Base-by-base conservation (phyloP, 2,888 invertebrate species). In the Apotomis betuletana region DNA sequence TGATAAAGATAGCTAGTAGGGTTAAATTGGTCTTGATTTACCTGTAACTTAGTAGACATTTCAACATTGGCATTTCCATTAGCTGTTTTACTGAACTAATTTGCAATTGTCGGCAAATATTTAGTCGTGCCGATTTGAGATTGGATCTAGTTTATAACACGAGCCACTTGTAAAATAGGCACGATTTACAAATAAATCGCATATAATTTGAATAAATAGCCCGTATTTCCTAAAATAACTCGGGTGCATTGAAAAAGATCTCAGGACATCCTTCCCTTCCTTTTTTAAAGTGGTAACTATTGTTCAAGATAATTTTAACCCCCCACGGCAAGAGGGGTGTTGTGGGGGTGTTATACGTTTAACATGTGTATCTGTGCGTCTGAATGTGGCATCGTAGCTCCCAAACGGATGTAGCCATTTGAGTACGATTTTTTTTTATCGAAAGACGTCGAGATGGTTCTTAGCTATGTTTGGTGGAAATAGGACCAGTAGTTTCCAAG, bases 71-170 rank as follows among this genome's bases (percentile, higher is more conserved):
- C 60, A 67, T 71, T 71, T 71, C 55, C 67, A 71, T 71, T 61
- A 67, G 58, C 59, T 51, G 67, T 72, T 63, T 59, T 63, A 58
- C 68, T 58, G 52, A 58, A 62, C 72, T 68, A 72, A 72, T 72
- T 72, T 63, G 72, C 67, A 63, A 72, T 67, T 57, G 67, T 71
- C 57, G 15, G 54, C 49, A 57, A 71, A 65, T 61, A 67, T 60
- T 63, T 54, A 67, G 65, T 70, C 70, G 65, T 70, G 65, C 65
- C 38, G 55, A 46, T 46, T 54, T 65, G 27, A 57, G 71, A 71
- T 71, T 57, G 15, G 61, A 71, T 71, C 71, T 67, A 71, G 67
- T 67, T 61, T 71, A 67, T 67, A 57, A 51, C 71, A 67, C 67
- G 67, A 67, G 61, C 61, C 51, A 61, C 57, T 71, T 57, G 55